Base-by-base conservation (phyloP, 2,797 vertebrate genomes). In the Microctenopoma lineatum region DNA sequence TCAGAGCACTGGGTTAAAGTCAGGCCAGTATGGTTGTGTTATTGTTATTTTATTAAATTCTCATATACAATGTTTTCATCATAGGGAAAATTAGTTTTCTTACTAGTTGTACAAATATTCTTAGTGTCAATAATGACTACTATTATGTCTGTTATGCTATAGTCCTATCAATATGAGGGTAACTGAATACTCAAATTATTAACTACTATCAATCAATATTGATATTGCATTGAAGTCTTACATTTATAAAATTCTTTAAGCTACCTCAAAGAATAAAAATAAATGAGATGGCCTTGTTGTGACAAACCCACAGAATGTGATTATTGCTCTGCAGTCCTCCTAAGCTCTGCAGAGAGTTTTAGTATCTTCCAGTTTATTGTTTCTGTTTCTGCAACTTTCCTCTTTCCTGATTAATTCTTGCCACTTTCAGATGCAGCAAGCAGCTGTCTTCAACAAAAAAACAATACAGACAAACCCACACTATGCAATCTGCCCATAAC, bases 11-110 rank as follows among this genome's bases (percentile, higher is more conserved):
- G 32, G 32, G 32, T 34, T 34, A 32, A 32, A 32, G 29, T 32
- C 29, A 4, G 10, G 34, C 48, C 32, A 47, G 66, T 69, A 67
- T 39, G 63, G 3, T 6, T 9, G 48, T 29, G 42, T 62, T 59
- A 10, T 51, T n/a, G 29, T 50, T 55, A 12, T 66, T 51, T 58
- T 51, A 62, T 8, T n/a, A 52, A 46, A 12, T 41, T 16, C 5
- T 52, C 27, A 27, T 26, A 57, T 34, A 16, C 25, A 62, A 16
- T 15, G 34, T 7, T 44, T 41, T 44, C 0, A 0, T 7, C n/a
- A 27, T 63, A 27, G 9, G 7, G 5, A 10, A 14, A 46, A 34
- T 29, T 59, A 5, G 29, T 48, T 47, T 48, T 53, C 36, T 29
- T 42, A 61, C 1, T 14, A 36, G 4, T n/a, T 26, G 50, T 32